Conservation (phyloP, 1,140 invertebrate species). For the Phymastichus coffea region DNA sequence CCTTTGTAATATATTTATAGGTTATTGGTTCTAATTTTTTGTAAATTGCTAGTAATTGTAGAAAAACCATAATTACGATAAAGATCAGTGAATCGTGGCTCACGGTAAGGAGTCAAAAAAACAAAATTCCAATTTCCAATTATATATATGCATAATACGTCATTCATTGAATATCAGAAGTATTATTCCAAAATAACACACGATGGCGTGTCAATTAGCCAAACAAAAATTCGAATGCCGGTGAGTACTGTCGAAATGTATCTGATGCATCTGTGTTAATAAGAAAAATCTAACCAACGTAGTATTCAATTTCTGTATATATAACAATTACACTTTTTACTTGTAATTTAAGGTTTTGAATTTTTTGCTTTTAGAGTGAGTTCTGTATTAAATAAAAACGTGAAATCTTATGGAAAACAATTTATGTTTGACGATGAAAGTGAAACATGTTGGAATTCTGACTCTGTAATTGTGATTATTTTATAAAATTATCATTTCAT, state of each 20-base stretch:
- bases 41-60: too few relatives aligned
- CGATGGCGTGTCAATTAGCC: constrained; percentile 33
- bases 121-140: too few relatives aligned
- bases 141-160: too few relatives aligned
- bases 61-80: too few relatives aligned
- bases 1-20: too few relatives aligned
- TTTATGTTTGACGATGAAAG: constrained; percentile 62
- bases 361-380: constrained; percentile 58
- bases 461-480: constrained; percentile 54
- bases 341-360: not conserved
- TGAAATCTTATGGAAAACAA: constrained; percentile 64
- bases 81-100: too few relatives aligned
- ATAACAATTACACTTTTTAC: not conserved
- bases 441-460: constrained; percentile 71
- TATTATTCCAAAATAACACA: too few relatives aligned
- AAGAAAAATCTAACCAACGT: not conserved
- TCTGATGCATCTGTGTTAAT: not conserved
- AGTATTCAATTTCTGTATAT: constrained; percentile 2
- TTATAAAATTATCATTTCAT: constrained; percentile 18
- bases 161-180: too few relatives aligned
- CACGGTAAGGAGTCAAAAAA: too few relatives aligned
- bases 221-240: constrained; percentile 38
- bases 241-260: constrained; percentile 29
- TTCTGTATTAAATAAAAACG: constrained; percentile 64
- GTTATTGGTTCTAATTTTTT: too few relatives aligned